Evolutionary conservation across 2,888 invertebrate genomes (phyloP).

Genomic region (Cyaniris semiargus): DNA sequence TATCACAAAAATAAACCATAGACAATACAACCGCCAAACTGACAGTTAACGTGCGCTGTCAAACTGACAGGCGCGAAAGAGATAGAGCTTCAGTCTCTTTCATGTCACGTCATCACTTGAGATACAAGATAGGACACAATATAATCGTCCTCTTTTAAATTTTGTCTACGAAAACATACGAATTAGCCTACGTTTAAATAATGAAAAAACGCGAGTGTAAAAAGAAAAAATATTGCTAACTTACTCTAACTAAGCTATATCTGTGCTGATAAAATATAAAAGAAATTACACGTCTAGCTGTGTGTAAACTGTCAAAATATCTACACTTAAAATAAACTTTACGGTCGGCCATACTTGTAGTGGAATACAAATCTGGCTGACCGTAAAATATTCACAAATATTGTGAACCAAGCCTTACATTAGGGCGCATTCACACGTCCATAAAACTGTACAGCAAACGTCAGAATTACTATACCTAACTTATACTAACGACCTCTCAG

Average conservation of each 20-base stretch:
- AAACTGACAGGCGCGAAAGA: not conserved
- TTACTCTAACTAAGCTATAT: not conserved
- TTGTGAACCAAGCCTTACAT: not conserved
- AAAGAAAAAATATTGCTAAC: not conserved
- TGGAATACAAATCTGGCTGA: not conserved
- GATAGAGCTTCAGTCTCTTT: not conserved
- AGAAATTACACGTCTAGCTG: not conserved
- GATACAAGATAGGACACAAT: not conserved
- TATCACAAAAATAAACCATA: constrained; percentile 23
- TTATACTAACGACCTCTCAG: not conserved
- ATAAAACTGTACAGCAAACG: not conserved
- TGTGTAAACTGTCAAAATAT: not conserved
- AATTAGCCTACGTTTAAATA: not conserved
- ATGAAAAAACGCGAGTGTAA: not conserved
- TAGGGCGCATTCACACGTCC: not conserved
- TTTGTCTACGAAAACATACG: not conserved
- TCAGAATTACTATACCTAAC: constrained; percentile 3
- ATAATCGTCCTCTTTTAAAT: not conserved
- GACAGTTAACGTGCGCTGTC: not conserved
- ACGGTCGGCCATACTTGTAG: not conserved
- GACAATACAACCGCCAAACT: not conserved
- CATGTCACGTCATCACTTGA: not conserved
- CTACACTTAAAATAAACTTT: not conserved
- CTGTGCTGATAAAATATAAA: not conserved
- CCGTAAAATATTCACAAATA: not conserved